These are phyloP conservation scores for Calameuta idolon DNA, from an alignment of 2,888 invertebrate species.

Conservation along the genomic window DNA sequence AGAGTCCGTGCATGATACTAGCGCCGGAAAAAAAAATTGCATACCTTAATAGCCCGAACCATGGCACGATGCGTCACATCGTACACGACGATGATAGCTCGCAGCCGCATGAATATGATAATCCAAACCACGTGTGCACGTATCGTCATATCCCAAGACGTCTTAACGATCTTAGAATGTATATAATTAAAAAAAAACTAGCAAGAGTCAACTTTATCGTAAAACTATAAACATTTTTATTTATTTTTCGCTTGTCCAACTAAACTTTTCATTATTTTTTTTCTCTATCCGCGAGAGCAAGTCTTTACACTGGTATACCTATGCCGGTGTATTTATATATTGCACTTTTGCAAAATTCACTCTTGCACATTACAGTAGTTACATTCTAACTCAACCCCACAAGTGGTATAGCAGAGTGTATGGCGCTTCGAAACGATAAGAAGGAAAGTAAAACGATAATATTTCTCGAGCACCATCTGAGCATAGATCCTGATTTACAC, in stretches of 20 bases:
- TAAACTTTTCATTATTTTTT: too few relatives aligned
- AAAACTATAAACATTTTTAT: too few relatives aligned
- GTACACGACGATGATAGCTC: not conserved
- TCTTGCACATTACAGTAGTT: too few relatives aligned
- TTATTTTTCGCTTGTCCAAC: too few relatives aligned
- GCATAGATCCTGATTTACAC: slow-evolving; percentile 60
- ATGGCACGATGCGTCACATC: not conserved
- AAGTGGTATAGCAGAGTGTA: slow-evolving; percentile 43
- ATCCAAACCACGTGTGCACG: not conserved
- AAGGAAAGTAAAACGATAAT: slow-evolving; percentile 52
- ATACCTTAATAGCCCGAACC: not conserved
- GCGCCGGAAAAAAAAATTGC: not conserved
- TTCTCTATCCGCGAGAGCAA: too few relatives aligned
- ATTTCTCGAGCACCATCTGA: slow-evolving; percentile 45
- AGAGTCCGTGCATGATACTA: not conserved
- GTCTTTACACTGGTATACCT: too few relatives aligned
- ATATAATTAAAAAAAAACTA: not conserved
- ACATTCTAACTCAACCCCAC: slow-evolving; percentile 20
- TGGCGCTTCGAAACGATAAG: slow-evolving; percentile 34
- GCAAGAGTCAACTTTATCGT: too few relatives aligned
- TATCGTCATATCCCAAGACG: not conserved
- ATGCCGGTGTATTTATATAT: too few relatives aligned
- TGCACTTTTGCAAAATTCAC: too few relatives aligned
- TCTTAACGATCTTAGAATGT: not conserved
- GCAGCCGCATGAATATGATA: not conserved